Conservation (phyloP, 2,888 invertebrate genomes). For the Balanococcus diminutus region DNA sequence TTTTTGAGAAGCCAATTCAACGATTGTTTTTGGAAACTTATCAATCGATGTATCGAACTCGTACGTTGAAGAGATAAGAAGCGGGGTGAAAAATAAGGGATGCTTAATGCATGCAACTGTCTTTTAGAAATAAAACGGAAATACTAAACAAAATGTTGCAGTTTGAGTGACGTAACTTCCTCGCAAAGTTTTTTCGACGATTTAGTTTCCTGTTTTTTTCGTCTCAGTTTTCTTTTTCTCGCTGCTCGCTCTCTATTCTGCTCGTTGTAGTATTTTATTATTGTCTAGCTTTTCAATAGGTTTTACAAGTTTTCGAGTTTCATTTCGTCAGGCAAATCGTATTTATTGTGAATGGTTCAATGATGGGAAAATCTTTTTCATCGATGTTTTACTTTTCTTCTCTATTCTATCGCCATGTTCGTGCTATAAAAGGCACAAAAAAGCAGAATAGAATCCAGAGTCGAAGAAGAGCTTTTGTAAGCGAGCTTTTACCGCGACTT, state of each 20-base stretch:
- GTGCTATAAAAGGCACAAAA: neutral
- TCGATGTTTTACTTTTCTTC: neutral
- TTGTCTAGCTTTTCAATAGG: slow-evolving; percentile 49
- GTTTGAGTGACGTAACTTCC: slow-evolving; percentile 55
- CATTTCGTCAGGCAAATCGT: slow-evolving; percentile 35
- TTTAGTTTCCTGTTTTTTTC: slow-evolving; percentile 53
- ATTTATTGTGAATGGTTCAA: slow-evolving; percentile 5
- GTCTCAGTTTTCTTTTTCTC: slow-evolving; percentile 43
- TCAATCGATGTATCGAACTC: neutral
- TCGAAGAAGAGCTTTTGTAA: slow-evolving; percentile 33
- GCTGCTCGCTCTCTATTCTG: slow-evolving; percentile 20
- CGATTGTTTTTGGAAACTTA: too few species aligned
- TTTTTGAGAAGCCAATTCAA: neutral
- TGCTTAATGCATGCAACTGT: slow-evolving; percentile 52
- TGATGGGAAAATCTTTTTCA: neutral
- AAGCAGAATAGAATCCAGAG: neutral
- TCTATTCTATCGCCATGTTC: neutral
- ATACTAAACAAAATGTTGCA: slow-evolving; percentile 55
- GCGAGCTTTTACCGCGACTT: neutral
- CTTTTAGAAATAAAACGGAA: slow-evolving; percentile 48
- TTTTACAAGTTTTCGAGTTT: slow-evolving; percentile 49
- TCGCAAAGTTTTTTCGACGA: slow-evolving; percentile 53
- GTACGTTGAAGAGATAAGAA: neutral
- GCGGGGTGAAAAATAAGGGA: slow-evolving; percentile 11
- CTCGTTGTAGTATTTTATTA: slow-evolving; percentile 3